Base-by-base conservation (phyloP, 2,113 vertebrate species). In the Labeo catla region DNA sequence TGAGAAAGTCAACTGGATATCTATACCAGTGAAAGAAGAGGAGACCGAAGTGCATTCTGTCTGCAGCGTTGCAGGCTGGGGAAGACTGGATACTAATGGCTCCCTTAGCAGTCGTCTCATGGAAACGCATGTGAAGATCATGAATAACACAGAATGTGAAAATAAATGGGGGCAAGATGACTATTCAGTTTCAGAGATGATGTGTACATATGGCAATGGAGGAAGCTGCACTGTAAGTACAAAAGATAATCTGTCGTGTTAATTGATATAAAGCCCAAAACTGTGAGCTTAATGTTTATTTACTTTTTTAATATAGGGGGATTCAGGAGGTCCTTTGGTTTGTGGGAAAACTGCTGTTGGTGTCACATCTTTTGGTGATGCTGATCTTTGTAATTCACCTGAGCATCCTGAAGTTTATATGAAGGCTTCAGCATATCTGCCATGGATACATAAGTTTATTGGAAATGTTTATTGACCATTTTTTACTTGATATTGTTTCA, bases 271-370 rank as follows among this genome's bases (percentile, higher is more conserved):
- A 16, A 9, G 23, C 23, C 47, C 13, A 0, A 50, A 76, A 23
- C 15, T 23, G 45, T 13, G 21, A 12, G 16, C 9, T 9, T 45
- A 76, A 21, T 34, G 0, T 63, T 11, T 80, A 57, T 63, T 80
- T 45, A 19, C 28, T 11, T 39, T 49, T 2, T 16, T 85, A 63
- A 16, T 39, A 39, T 79, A 89, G 84, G 86, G 84, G 47, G 88
- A 89, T 73, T 89, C 83, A 16, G 88, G 86, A 10, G 84, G 80
- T 45, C 87, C 87, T 45, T 39, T 90, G 79, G 85, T 90, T 66
- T 90, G 89, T 80, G 85, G 79, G 3, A 21, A 74, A 1, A 84
- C 34, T 45, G 89, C 87, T 6, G 83, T 83, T 10, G 85, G 89
- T 3, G 76, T 88, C 36, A 83, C 86, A 45, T 87, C 87, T 1